A percentile compares a stretch with the other conserved stretches of the same genome.
Conservation (phyloP, 2,113 vertebrate genomes). For the mouse (Mus musculus) region GRCm39 chr7:88193501-88194000, state of each 20-base stretch:
- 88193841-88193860: neutral
- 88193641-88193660: neutral
- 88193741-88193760: neutral
- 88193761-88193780: too few species aligned
- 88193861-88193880: neutral
- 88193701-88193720: neutral
- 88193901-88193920: neutral
- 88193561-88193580: constrained; percentile 10
- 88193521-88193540: neutral
- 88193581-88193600: neutral
- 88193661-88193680: neutral
- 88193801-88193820: constrained; percentile 63
- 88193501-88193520: neutral
- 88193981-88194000: neutral
- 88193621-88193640: neutral
- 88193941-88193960: neutral
- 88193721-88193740: constrained; percentile 38
- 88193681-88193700: neutral
- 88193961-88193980: neutral
- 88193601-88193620: neutral
- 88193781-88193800: neutral
- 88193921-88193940: neutral
- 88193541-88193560: neutral
- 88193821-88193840: neutral
- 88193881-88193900: neutral